phyloP scores from a whole-genome alignment of 1,140 invertebrate genomes.

The Pogonus chalceus region DNA sequence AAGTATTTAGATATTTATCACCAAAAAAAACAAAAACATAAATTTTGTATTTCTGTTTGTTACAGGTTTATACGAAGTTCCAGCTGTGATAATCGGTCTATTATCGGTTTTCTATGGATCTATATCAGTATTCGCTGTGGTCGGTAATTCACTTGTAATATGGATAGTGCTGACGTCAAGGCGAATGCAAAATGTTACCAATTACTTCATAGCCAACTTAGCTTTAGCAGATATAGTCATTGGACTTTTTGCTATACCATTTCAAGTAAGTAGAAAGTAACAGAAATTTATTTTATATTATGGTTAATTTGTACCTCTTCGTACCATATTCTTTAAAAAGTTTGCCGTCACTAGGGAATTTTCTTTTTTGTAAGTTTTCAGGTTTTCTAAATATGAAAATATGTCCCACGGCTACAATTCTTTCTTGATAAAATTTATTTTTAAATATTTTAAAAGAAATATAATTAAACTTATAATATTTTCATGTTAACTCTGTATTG shows the following conservation, averaged over 20 bases:
- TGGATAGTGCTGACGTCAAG: slow-evolving; percentile 63
- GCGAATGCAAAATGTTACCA: slow-evolving; percentile 72
- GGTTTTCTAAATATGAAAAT: no score
- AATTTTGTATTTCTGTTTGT: no score
- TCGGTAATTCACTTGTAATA: slow-evolving; percentile 73
- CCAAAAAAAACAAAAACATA: no score
- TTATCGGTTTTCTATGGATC: slow-evolving; percentile 70
- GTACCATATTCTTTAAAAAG: no score
- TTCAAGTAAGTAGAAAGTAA: slow-evolving; percentile 49
- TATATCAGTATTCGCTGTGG: slow-evolving; percentile 68
- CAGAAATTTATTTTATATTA: not conserved
- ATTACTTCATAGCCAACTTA: slow-evolving; percentile 71
- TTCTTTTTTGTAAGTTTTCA: no score
- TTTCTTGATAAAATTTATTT: no score
- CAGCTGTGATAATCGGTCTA: slow-evolving; percentile 57
- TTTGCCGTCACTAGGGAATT: no score
- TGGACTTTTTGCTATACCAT: slow-evolving; percentile 67
- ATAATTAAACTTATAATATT: no score
- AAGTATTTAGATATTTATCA: no score
- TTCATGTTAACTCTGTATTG: no score
- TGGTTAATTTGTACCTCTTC: not conserved
- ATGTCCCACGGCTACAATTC: no score
- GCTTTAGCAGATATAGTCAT: slow-evolving; percentile 70
- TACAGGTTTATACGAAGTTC: slow-evolving; percentile 54
- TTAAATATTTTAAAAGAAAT: no score